phyloP scores from a whole-genome alignment of 2,113 vertebrate genomes.

The Apeltes quadracus region DNA sequence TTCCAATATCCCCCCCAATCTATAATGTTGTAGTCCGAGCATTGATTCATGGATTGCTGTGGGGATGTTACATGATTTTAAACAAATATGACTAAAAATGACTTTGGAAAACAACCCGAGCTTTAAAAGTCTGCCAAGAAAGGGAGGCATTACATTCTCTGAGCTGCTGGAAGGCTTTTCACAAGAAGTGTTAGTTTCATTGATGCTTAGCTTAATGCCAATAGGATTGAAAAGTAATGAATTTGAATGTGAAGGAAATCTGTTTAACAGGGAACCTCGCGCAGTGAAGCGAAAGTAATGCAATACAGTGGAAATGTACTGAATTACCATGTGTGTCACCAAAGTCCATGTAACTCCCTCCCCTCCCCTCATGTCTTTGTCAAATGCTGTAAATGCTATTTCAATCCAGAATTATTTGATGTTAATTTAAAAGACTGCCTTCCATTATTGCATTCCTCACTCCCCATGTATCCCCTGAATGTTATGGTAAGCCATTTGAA shows the following conservation, averaged over 20 bases:
- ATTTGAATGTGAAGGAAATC: not conserved
- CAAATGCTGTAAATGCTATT: not conserved
- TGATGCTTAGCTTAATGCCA: not conserved
- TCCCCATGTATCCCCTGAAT: not conserved
- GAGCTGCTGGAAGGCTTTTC: slow-evolving; percentile 3
- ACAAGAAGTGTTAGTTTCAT: slow-evolving; percentile 2
- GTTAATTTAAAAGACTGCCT: not conserved
- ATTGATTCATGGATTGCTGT: not conserved
- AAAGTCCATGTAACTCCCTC: not conserved
- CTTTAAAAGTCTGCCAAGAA: not conserved
- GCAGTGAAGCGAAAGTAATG: not conserved
- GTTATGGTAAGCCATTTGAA: not conserved
- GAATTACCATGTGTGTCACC: not conserved
- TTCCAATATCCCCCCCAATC: not conserved
- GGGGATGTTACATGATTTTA: not conserved
- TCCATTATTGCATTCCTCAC: not conserved
- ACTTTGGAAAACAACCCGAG: not conserved
- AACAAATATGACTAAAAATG: not conserved
- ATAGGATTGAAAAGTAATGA: not conserved
- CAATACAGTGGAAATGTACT: not conserved
- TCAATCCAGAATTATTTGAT: not conserved
- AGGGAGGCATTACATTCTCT: not conserved
- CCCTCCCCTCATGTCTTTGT: not conserved
- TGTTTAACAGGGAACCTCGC: not conserved
- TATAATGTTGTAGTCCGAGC: not conserved